Percentiles rank a stretch among this genome's conserved stretches.
These are phyloP conservation scores for Pecten maximus DNA, from an alignment of 2,888 invertebrate genomes.

Conservation along the genomic window DNA sequence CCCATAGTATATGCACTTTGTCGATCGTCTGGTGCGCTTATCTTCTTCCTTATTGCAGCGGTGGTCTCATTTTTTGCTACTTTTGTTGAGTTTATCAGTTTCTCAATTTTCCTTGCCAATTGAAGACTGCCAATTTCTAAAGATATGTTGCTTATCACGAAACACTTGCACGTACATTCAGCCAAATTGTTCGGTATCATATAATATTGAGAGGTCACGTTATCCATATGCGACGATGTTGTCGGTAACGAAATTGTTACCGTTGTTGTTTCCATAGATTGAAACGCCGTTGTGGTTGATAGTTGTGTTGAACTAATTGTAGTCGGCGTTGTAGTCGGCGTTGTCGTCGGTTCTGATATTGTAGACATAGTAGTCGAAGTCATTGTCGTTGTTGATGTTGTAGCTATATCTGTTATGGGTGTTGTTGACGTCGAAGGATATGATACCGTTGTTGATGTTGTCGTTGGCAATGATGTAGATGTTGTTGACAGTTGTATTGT, in stretches of 20 bases:
- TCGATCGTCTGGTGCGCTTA: neutral
- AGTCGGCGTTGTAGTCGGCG: neutral
- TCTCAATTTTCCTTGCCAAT: neutral
- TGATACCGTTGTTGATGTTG: neutral
- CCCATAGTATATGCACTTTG: neutral
- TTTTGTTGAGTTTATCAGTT: neutral
- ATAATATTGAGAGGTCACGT: neutral
- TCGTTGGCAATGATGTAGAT: neutral
- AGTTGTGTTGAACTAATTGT: no score
- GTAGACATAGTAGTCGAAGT: neutral
- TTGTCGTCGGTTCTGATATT: neutral
- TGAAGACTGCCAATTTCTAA: neutral
- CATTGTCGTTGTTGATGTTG: neutral
- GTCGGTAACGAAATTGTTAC: neutral
- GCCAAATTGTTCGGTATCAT: neutral
- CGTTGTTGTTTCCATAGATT: no score
- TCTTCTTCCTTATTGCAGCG: neutral
- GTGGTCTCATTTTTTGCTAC: neutral
- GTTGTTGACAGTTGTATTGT: neutral
- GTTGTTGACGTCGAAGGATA: neutral
- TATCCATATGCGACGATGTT: no score
- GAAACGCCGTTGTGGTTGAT: no score
- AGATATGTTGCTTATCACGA: neutral
- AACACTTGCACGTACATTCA: neutral
- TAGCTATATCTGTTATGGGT: neutral